Evolutionary conservation across 2,888 invertebrate species (phyloP), one percentile per base, ranked within the genome.

Genomic region (Parapristionchus giblindavisi): DNA sequence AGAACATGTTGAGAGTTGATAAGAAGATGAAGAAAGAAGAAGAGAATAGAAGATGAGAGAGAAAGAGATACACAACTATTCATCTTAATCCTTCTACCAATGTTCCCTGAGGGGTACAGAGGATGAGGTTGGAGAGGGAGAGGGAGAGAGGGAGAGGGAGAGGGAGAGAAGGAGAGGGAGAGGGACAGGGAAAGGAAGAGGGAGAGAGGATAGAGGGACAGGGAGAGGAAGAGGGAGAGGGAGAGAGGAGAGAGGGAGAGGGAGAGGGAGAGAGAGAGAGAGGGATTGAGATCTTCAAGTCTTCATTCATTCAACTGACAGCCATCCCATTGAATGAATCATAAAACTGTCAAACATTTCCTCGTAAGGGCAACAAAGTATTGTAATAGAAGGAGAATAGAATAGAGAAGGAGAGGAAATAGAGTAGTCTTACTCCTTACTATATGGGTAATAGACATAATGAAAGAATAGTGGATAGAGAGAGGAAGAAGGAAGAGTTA

Each of bases 1-100:
- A 72, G n/a, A n/a, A n/a, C n/a, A n/a, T n/a, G n/a, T 63, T 76
- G 60, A 32, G 21, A 63, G 48, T 40, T 17, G 48, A 34, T 38
- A 54, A 52, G 60, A 34, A 54, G 58, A 68, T 66, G 48, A 56
- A 65, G n/a, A 74, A 43, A 38, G 40, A 36, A 5, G 75, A 60
- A 43, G 34, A n/a, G 58, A 58, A 58, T 29, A 32, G 11, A 34
- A 5, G 34, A 34, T 34, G 56, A 8, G 56, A 29, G 58, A 32
- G 34, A 14, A 34, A 38, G 61, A 38, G 36, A 61, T 61, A 61
- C 34, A 61, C 61, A 38, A 38, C 61, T 38, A 61, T 61, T 61
- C 61, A 61, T 61, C 61, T 61, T 61, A 34, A 61, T 61, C 61
- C 61, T 56, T 58, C 58, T 34, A 34, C 58, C 34, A 29, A 58